Percentiles rank a stretch among this genome's conserved stretches.
Conservation (phyloP, 2,797 vertebrate genomes). For the Falco concolor region DNA sequence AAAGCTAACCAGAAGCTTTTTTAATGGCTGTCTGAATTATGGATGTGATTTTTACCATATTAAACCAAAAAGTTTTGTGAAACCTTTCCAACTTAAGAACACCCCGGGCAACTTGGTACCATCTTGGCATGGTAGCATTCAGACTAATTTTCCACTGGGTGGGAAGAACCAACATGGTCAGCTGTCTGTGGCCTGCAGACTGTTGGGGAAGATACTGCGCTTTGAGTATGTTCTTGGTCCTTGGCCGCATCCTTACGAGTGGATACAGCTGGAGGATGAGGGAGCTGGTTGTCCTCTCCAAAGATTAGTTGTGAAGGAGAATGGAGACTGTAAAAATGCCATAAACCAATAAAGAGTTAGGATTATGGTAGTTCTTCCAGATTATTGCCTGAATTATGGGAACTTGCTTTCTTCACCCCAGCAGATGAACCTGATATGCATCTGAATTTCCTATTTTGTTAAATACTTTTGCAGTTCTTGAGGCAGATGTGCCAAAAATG, state of each 20-base stretch:
- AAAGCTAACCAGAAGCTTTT: neutral
- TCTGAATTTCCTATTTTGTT: neutral
- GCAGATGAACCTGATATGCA: neutral
- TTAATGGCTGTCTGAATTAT: neutral
- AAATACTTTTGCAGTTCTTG: neutral
- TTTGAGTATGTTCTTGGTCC: neutral
- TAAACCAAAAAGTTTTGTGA: neutral
- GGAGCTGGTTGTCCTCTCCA: neutral
- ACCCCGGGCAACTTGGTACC: neutral
- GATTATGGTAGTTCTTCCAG: neutral
- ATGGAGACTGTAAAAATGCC: neutral
- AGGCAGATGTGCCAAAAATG: neutral
- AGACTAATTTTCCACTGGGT: neutral
- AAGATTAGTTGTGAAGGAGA: neutral
- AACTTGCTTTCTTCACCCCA: neutral
- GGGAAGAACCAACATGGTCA: neutral
- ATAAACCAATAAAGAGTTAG: neutral
- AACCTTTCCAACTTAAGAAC: neutral
- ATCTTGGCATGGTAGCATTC: neutral
- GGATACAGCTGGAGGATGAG: neutral
- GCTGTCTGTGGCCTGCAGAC: neutral
- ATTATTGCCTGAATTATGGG: neutral
- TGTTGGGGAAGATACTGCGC: neutral
- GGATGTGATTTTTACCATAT: neutral
- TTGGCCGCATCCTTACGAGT: neutral